Conservation (phyloP, 2,888 invertebrate species). For the Emmelina monodactyla region DNA sequence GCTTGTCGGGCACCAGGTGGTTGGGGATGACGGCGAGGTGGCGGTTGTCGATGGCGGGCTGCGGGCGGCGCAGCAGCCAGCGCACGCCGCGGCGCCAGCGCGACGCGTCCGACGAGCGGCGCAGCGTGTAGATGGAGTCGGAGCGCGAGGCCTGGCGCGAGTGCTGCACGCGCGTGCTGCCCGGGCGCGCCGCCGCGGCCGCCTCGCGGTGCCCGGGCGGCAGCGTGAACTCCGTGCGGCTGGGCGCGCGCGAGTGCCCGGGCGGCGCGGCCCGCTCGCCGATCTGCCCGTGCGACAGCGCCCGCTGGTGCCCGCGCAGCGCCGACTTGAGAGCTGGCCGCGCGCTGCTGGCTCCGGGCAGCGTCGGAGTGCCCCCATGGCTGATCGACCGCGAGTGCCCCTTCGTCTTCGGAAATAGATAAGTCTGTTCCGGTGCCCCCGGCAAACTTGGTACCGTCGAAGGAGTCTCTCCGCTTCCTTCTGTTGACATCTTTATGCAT, state of each 20-base stretch:
- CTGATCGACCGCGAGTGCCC: constrained; percentile 85
- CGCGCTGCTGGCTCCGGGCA: constrained; percentile 42
- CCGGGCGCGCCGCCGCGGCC: constrained; percentile 41
- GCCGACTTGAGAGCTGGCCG: constrained; percentile 77
- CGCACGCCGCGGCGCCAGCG: constrained; percentile 74
- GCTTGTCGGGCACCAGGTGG: constrained; percentile 83
- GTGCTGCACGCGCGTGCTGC: constrained; percentile 68
- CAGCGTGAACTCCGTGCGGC: constrained; percentile 88
- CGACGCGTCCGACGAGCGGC: constrained; percentile 75
- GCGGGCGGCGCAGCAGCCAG: constrained; percentile 67
- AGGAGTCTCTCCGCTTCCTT: constrained; percentile 69
- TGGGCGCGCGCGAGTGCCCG: constrained; percentile 83
- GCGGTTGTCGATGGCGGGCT: constrained; percentile 72
- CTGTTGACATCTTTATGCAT: constrained; percentile 75
- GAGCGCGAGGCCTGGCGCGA: constrained; percentile 89
- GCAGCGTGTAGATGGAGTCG: constrained; percentile 88
- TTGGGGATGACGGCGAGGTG: constrained; percentile 83
- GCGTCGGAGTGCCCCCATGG: constrained; percentile 75
- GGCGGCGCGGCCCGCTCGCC: constrained; percentile 62
- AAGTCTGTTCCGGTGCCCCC: constrained; percentile 61
- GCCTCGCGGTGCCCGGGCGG: constrained; percentile 85
- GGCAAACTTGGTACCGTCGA: constrained; percentile 55
- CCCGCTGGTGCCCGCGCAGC: constrained; percentile 80
- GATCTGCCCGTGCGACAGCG: constrained; percentile 88
- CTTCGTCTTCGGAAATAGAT: constrained; percentile 59